A percentile compares a stretch with the other conserved stretches of the same genome.
These are phyloP conservation scores for Clivina fossor DNA, from an alignment of 2,888 invertebrate genomes.

Conservation along the genomic window DNA sequence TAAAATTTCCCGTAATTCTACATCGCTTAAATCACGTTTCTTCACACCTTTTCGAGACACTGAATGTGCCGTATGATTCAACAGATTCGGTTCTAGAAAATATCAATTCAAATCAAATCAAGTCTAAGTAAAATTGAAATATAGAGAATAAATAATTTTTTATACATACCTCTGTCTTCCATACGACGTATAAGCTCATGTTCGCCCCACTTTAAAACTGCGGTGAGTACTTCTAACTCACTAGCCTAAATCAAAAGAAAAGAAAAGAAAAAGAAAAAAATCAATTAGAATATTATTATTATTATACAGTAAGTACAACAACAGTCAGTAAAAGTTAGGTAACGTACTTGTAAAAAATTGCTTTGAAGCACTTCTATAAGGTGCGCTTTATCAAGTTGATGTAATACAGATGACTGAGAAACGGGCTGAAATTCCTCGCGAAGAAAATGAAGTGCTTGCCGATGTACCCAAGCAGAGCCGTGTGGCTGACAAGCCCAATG, in stretches of 20 bases:
- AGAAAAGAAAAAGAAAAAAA: slow-evolving; percentile 3
- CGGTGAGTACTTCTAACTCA: slow-evolving; percentile 85
- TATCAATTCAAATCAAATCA: neutral
- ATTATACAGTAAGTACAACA: too few species aligned
- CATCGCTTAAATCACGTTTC: slow-evolving; percentile 80
- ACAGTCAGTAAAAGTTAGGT: too few species aligned
- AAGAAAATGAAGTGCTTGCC: slow-evolving; percentile 82
- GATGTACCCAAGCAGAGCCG: slow-evolving; percentile 89
- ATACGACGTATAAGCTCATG: slow-evolving; percentile 78
- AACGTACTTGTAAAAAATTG: slow-evolving; percentile 72
- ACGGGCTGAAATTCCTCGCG: slow-evolving; percentile 88
- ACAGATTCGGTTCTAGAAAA: slow-evolving; percentile 78
- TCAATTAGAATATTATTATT: neutral
- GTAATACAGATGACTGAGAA: slow-evolving; percentile 70
- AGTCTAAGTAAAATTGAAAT: neutral
- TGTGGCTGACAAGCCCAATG: slow-evolving; percentile 90
- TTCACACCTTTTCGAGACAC: slow-evolving; percentile 83
- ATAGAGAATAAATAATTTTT: neutral
- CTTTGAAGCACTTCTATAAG: slow-evolving; percentile 74
- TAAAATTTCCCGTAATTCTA: slow-evolving; percentile 81
- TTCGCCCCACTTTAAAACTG: slow-evolving; percentile 88
- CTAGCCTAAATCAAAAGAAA: slow-evolving; percentile 66
- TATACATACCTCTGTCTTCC: slow-evolving; percentile 70
- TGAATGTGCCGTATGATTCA: slow-evolving; percentile 91
- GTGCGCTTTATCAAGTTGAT: slow-evolving; percentile 75